Conservation (phyloP, 1,140 invertebrate species). For the Bicyclus anynana region DNA sequence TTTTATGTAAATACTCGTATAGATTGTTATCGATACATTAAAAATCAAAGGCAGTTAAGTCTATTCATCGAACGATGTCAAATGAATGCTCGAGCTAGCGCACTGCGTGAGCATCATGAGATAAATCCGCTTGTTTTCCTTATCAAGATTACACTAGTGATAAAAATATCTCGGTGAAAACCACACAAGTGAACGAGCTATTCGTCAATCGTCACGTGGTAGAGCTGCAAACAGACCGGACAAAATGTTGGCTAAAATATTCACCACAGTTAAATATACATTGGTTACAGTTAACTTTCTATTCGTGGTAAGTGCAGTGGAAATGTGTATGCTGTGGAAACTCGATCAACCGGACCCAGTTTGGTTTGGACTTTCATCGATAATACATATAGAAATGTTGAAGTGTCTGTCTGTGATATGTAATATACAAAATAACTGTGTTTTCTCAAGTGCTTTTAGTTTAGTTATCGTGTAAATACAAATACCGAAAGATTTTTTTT, state of each 20-base stretch:
- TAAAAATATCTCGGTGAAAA: constrained; percentile 67
- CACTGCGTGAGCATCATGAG: constrained; percentile 38
- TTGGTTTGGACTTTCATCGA: no score
- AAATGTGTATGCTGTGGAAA: constrained; percentile 17
- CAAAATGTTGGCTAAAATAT: constrained; percentile 69
- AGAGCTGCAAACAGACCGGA: constrained; percentile 18
- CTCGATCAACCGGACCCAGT: no score
- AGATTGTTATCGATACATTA: no score
- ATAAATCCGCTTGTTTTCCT: constrained; percentile 70
- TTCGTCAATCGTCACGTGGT: constrained; percentile 38
- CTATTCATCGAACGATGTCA: constrained; percentile 7
- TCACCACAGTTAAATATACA: constrained; percentile 68
- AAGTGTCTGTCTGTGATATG: no score
- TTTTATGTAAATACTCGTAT: no score
- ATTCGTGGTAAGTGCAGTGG: constrained; percentile 60
- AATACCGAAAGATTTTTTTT: no score
- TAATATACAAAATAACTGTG: no score
- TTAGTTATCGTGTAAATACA: no score
- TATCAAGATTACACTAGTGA: constrained; percentile 71
- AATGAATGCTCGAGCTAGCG: constrained; percentile 37
- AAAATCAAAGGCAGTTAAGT: no score
- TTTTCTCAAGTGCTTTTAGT: no score
- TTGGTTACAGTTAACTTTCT: constrained; percentile 63
- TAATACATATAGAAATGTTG: no score
- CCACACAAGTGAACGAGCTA: constrained; percentile 27